Conservation (phyloP, 1,140 invertebrate genomes). For the Luehdorfia chinensis region DNA sequence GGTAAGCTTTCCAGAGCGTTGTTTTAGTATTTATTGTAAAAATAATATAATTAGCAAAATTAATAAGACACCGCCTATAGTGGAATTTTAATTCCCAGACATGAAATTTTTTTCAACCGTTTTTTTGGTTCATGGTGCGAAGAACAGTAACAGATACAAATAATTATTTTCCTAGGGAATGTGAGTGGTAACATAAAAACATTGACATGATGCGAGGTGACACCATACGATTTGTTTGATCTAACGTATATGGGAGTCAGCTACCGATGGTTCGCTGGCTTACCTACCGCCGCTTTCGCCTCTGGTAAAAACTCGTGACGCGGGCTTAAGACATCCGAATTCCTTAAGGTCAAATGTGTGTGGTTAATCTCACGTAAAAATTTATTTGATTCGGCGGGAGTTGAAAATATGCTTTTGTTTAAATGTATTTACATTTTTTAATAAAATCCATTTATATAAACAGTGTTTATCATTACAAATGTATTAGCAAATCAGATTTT, state of each 20-base stretch:
- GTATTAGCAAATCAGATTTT: too few relatives aligned
- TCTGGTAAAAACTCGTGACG: constrained; percentile 57
- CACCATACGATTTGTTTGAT: constrained; percentile 74
- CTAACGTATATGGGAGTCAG: constrained; percentile 57
- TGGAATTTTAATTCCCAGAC: too few relatives aligned
- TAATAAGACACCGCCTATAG: too few relatives aligned
- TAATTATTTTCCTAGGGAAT: too few relatives aligned
- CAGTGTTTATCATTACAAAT: too few relatives aligned
- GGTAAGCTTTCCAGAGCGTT: too few relatives aligned
- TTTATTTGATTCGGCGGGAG: constrained; percentile 55
- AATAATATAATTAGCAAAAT: too few relatives aligned
- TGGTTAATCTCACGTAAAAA: constrained; percentile 69
- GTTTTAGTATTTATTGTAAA: too few relatives aligned
- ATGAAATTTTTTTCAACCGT: too few relatives aligned
- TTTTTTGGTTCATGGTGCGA: too few relatives aligned
- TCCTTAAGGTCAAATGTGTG: constrained; percentile 71
- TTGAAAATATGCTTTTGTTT: constrained; percentile 18
- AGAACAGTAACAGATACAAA: too few relatives aligned
- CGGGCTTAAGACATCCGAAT: constrained; percentile 60
- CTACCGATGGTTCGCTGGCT: constrained; percentile 72
- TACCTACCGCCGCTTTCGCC: constrained; percentile 61
- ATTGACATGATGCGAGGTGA: constrained; percentile 60
- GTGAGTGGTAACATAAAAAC: constrained; percentile 25
- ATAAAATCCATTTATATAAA: not conserved
- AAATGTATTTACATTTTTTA: not conserved